A percentile compares a stretch with the other conserved stretches of the same genome.
phyloP scores from a whole-genome alignment of 2,888 invertebrate species.

The Arenicola marina region DNA sequence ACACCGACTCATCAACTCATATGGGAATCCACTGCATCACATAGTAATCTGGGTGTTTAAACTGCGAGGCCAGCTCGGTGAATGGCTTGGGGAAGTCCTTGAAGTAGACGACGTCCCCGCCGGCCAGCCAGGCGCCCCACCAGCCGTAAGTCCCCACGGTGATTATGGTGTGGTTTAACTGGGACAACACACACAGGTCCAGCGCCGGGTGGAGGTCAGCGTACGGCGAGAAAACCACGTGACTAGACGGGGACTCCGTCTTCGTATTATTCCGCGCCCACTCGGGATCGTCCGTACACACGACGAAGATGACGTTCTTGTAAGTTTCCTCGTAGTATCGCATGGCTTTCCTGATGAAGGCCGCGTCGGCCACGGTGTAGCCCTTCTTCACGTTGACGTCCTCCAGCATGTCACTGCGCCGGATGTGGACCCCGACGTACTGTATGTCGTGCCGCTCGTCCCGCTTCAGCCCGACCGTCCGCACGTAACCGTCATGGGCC shows the following conservation, averaged over 20 bases:
- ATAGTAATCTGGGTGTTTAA: slow-evolving; percentile 29
- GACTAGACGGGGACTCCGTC: slow-evolving; percentile 3
- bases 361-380: slow-evolving; percentile 23
- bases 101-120: slow-evolving; percentile 30
- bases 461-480: not conserved
- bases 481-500: no score
- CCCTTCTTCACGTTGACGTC: slow-evolving; percentile 25
- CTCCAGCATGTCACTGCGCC: slow-evolving; percentile 33
- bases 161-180: slow-evolving; percentile 34
- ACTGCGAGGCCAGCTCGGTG: slow-evolving; percentile 20
- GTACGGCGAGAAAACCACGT: slow-evolving; percentile 23
- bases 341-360: slow-evolving; percentile 29
- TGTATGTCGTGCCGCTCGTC: not conserved
- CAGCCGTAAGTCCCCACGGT: slow-evolving; percentile 37
- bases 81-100: slow-evolving; percentile 23
- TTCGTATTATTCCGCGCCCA: slow-evolving; percentile 25
- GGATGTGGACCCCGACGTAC: slow-evolving; percentile 32
- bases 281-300: slow-evolving; percentile 29
- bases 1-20: no score
- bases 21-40: slow-evolving; percentile 28
- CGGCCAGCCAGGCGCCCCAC: slow-evolving; percentile 33
- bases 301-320: slow-evolving; percentile 31
- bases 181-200: slow-evolving; percentile 31
- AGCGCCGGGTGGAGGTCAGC: slow-evolving; percentile 12
- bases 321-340: slow-evolving; percentile 24